Base-by-base conservation (phyloP, 2,797 vertebrate species). In the Cirrhinus mrigala region DNA sequence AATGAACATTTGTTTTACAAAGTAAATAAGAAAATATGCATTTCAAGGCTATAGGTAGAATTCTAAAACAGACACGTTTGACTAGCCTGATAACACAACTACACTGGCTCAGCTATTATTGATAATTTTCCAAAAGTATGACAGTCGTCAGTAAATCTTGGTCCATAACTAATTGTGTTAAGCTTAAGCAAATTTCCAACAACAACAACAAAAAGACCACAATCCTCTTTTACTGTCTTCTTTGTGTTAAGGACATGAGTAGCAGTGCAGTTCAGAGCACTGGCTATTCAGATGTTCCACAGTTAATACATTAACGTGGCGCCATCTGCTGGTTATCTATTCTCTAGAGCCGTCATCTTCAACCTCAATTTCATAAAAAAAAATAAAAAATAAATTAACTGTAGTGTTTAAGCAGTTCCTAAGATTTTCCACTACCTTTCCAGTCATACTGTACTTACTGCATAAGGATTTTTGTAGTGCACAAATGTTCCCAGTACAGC, bases 251-350 rank as follows among this genome's bases (percentile, higher is more conserved):
- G 18, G 18, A 54, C 73, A 7, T 10, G 27, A 33, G 71, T 52
- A 16, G 16, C 27, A 56, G 20, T 40, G 2, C n/a, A 15, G 64
- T 68, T 1, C 1, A 18, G 18, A 64, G 29, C 48, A 54, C 16
- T 68, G 64, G 64, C 64, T 33, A 29, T 29, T 27, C 24, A 37
- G 29, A 8, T 33, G 56, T 48, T 75, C 24, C 16, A 11, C 20
- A 5, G 9, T 75, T 75, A 75, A 20, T 70, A 46, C 27, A 77
- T 75, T 10, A 70, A 68, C 18, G 54, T 66, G 69, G 56, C 85
- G 79, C 89, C 89, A 83, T 87, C 89, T 89, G 70, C 82, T 88
- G 87, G 82, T 20, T 68, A 44, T 44, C 15, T 20, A 14, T 11
- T 2, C 9, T 24, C 15, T 54, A 54, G 29, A 54, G 46, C 20